Base-by-base conservation (phyloP, 2,888 invertebrate genomes). In the Limnephilus lunatus region DNA sequence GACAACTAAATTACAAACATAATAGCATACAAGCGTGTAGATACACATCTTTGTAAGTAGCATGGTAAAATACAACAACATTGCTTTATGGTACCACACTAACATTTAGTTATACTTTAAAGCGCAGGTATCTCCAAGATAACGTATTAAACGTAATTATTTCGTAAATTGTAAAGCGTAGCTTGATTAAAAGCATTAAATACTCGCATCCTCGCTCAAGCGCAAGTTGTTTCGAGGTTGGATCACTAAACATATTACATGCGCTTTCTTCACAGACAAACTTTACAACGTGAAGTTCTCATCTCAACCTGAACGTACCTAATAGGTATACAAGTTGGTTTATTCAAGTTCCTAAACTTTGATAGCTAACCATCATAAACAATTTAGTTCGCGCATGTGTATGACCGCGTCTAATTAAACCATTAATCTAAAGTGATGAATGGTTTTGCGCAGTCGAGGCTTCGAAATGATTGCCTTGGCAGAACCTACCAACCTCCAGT, bases 351-450 rank as follows among this genome's bases (percentile, higher is more conserved):
- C 81, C 85, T 31, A 44, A 83, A 85, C 85, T 85, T 39, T 91
- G 39, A 80, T 19, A 32, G 19, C 39, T 31, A 85, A 85, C 53
- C 68, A 89, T 89, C 92, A 85, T 68, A 92, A 93, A 91, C 93
- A 92, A 93, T 93, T 93, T 92, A 91, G 91, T 93, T 92, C 90
- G 90, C 93, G 91, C 92, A 91, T 90, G 93, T 80, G 89, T 91
- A 91, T 92, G 93, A 92, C 93, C 92, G 93, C 88, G 39, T 91
- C 92, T 92, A 93, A 93, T 93, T 93, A 92, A 92, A 93, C 92
- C 92, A 93, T 93, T 93, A 92, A 93, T 93, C 93, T 91, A 88
- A 53, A 32, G 85, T 93, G 93, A 93, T 93, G 91, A 93, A 93
- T 91, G 93, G 89, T 80, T 91, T 80, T 19, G 80, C 53, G 85